Conservation (phyloP, 2,797 vertebrate species). For the Clarias platycephalus region DNA sequence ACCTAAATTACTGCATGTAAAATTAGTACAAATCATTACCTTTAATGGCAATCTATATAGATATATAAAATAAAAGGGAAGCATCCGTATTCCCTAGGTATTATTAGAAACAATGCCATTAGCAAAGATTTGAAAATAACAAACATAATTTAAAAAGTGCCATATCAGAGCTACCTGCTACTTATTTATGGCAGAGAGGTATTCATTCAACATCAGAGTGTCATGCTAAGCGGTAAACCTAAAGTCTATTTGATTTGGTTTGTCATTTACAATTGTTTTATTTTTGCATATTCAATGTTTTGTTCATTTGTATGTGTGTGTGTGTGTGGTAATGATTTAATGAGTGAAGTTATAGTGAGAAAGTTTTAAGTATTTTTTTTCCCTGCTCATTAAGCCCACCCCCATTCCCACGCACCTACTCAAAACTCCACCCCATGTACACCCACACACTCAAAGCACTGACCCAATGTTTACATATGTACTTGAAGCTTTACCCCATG, state of each 20-base stretch:
- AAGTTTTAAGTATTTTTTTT: background rate
- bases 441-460: too few species aligned
- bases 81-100: background rate
- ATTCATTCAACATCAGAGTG: background rate
- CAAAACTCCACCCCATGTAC: background rate
- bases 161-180: background rate
- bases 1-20: background rate
- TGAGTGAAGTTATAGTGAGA: background rate
- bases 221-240: background rate
- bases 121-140: background rate
- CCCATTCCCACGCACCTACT: background rate
- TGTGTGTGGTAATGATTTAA: background rate
- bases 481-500: too few species aligned
- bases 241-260: background rate
- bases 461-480: too few species aligned
- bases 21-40: slow-evolving; percentile 4
- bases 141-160: background rate
- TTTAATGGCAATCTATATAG: background rate
- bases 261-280: background rate
- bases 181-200: background rate
- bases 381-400: background rate
- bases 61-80: background rate
- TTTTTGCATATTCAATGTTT: background rate
- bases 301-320: too few species aligned
- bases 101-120: background rate